Evolutionary conservation across 2,888 invertebrate genomes (phyloP).

Genomic region (Leucania comma): DNA sequence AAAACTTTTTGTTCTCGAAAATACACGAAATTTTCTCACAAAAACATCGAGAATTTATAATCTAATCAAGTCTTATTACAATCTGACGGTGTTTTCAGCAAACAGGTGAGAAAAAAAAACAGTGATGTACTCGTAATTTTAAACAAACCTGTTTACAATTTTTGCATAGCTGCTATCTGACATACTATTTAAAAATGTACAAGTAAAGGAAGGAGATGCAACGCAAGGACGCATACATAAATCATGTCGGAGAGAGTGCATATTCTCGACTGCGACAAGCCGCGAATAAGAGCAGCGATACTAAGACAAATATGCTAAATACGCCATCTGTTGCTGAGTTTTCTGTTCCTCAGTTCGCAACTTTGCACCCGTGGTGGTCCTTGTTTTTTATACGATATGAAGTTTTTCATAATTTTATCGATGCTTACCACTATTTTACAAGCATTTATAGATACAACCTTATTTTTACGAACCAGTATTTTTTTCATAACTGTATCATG

Average conservation of each 20-base stretch:
- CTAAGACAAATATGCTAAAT: conserved; percentile 56
- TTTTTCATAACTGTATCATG: no score
- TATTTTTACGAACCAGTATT: no score
- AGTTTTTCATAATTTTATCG: no score
- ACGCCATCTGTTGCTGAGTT: conserved; percentile 56
- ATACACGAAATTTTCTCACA: no score
- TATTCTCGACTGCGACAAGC: conserved; percentile 45
- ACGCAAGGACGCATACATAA: conserved; percentile 46
- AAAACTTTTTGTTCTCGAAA: no score
- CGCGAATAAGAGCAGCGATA: conserved; percentile 43
- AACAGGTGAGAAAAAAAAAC: not conserved
- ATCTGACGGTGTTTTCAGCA: no score
- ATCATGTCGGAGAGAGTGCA: conserved; percentile 56
- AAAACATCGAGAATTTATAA: no score
- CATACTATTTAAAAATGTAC: conserved; percentile 29
- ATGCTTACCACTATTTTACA: no score
- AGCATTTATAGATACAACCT: no score
- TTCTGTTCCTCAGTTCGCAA: conserved; percentile 22
- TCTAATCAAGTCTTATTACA: no score
- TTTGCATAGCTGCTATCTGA: conserved; percentile 11
- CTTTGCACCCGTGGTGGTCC: conserved; percentile 12
- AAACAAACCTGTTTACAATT: not conserved
- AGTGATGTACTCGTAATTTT: not conserved
- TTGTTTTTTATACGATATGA: no score
- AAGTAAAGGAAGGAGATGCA: conserved; percentile 30